Evolutionary conservation across 1,140 invertebrate species (phyloP), one percentile per base, ranked within the genome.

Genomic region (Drosophila micromelanica): DNA sequence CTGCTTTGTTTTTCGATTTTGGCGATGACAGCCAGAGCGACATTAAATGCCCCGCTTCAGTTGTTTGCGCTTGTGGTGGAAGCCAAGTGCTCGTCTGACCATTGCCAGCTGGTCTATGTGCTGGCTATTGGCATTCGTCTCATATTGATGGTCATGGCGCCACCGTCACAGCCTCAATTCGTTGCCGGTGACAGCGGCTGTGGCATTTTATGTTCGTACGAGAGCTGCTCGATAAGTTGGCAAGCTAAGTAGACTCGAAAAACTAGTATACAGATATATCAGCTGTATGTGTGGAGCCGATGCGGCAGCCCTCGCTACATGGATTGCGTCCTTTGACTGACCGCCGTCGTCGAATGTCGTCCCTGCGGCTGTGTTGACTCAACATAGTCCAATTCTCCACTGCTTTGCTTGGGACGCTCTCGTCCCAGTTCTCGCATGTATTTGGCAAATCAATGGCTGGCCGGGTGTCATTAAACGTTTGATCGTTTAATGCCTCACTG

Each of bases 401-500:
- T 52, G 17, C 37, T 40, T 20, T 17, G 23, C 35, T 20, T 52
- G 60, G 20, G 32, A 42, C 35, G 17, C 55, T 43, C 62, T 46
- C 38, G 59, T 56, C 62, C n/a, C 54, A 35, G 65, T 57, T 61
- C 32, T 75, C 52, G 63, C 78, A 81, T 77, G 77, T 81, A 71
- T 89, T 89, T 89, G 84, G 76, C 84, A 80, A 80, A 84, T 89
- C 84, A 89, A 89, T 89, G 84, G 63, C 76, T 84, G 80, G 73
- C 85, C 84, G 85, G 80, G 85, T 89, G 84, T 84, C 84, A 89
- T 89, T 89, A 89, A 89, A 89, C 81, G 84, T 60, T 87, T 89
- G 84, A 89, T 80, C 84, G 84, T 89, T 89, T 89, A 89, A 89
- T 89, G 84, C 62, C 62, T 68, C 35, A 15, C 61, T 57, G 60